Percentiles rank a stretch among this genome's conserved stretches.
Evolutionary conservation across 2,888 invertebrate species (phyloP).

Genomic region (Pycnomerus fuliginosus): DNA sequence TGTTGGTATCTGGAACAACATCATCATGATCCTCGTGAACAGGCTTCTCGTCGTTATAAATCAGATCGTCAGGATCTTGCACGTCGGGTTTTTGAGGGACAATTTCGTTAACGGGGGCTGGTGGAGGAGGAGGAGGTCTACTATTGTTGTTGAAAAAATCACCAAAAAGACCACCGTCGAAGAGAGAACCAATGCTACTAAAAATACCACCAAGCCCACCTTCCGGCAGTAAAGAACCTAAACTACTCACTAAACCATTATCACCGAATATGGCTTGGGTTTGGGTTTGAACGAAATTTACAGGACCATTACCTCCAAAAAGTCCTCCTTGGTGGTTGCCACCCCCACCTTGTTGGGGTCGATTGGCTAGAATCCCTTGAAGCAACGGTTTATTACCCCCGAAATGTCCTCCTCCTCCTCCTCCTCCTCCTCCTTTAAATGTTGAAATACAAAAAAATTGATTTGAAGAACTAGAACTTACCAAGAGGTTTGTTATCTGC

Average conservation of each 20-base stretch:
- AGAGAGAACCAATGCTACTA: conserved; percentile 17
- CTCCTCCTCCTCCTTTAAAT: neutral
- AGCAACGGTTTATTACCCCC: conserved; percentile 4
- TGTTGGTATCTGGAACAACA: conserved; percentile 29
- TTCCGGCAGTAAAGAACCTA: conserved; percentile 9
- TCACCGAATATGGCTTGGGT: conserved; percentile 5
- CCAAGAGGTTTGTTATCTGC: conserved; percentile 6
- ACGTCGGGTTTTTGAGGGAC: conserved; percentile 5
- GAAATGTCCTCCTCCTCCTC: conserved; percentile 5
- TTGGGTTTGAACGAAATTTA: conserved; percentile 15
- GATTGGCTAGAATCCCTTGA: conserved; percentile 10
- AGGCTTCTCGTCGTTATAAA: conserved; percentile 42
- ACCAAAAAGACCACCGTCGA: conserved; percentile 18
- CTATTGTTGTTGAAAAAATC: conserved; percentile 12
- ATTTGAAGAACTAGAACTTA: too few relatives aligned
- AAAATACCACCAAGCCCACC: conserved; percentile 15
- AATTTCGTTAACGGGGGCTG: neutral
- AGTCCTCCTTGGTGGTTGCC: conserved; percentile 10
- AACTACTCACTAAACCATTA: conserved; percentile 1
- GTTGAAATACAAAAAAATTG: too few relatives aligned
- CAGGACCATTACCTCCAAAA: conserved; percentile 8
- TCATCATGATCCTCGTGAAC: conserved; percentile 41
- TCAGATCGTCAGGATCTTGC: conserved; percentile 37
- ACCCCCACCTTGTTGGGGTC: conserved; percentile 1
- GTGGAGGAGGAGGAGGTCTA: neutral